These are phyloP conservation scores for Huso huso DNA, from an alignment of 2,797 vertebrate genomes.

Conservation along the genomic window DNA sequence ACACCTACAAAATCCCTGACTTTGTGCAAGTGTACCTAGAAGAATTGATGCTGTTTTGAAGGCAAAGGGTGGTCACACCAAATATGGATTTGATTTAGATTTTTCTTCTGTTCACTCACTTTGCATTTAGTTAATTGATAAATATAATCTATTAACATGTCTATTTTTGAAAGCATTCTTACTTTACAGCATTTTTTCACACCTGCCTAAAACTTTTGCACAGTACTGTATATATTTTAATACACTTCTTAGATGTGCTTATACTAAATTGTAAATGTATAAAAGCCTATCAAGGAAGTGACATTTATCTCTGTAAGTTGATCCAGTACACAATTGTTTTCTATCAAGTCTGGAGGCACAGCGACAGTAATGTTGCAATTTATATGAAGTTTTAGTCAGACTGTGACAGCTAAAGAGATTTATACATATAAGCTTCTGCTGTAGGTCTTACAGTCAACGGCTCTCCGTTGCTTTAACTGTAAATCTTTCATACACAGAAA, in stretches of 20 bases:
- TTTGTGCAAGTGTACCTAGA: too few species aligned
- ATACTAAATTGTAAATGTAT: constrained; percentile 18
- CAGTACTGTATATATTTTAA: too few species aligned
- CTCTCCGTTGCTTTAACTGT: constrained; percentile 12
- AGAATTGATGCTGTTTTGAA: too few species aligned
- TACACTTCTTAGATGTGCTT: not conserved
- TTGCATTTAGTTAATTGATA: too few species aligned
- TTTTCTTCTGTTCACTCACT: too few species aligned
- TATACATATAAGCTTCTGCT: constrained; percentile 20
- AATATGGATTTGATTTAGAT: too few species aligned
- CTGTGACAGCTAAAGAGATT: constrained; percentile 32
- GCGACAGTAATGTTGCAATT: constrained; percentile 26
- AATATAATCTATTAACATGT: too few species aligned
- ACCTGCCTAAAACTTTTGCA: too few species aligned
- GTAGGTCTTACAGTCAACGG: constrained; percentile 16
- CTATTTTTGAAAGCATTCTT: too few species aligned
- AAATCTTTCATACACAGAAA: not conserved
- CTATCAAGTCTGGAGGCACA: constrained; percentile 19
- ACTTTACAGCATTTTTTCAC: too few species aligned
- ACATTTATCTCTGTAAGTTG: constrained; percentile 24
- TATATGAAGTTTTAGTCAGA: constrained; percentile 30
- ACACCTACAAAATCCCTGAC: too few species aligned
- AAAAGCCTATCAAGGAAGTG: constrained; percentile 14
- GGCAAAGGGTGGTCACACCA: too few species aligned
- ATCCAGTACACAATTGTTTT: constrained; percentile 23